Evolutionary conservation across 2,113 vertebrate species (phyloP), one percentile per base, ranked within the genome.

Genomic region (Proterorhinus semilunaris): DNA sequence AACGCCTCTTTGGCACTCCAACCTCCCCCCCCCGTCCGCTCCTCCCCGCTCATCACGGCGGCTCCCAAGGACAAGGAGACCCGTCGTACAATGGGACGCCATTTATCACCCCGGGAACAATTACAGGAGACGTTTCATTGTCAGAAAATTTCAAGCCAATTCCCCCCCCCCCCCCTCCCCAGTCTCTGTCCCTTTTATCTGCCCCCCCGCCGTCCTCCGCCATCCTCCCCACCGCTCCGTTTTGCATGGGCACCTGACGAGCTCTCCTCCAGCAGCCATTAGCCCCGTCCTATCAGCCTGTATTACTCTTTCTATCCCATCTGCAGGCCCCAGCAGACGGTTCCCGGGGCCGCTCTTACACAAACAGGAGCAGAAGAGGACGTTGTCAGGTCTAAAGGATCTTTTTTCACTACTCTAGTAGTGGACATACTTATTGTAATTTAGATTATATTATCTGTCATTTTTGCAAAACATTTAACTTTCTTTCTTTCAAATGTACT

Each of bases 31-130:
- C 13, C 43, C 11, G 62, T 68, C 7, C 63, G 52, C 74, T 62
- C 78, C 73, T 72, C 74, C 74, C 71, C 55, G 64, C 75, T 78
- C 82, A 70, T 86, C 81, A 85, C 83, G 85, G 79, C 77, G 84
- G 81, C 87, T 89, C 86, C 83, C 89, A 89, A 91, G 90, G 90
- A 90, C 90, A 89, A 83, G 84, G 78, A 86, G 89, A 86, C 75
- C 83, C 83, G 75, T 67, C 9, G 73, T 86, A 86, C 86, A 84
- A 85, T 82, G 78, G 82, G 87, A 86, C 82, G 68, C 83, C 87
- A 91, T 91, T 90, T 90, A 91, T 90, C 90, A 91, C 87, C 4
- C 68, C 84, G 76, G 83, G 87, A 85, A 89, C 88, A 91, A 91
- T 90, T 90, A 90, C 90, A 76, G 86, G 84, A 88, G 86, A 88